Evolutionary conservation across 2,797 vertebrate species (phyloP).

Genomic region (Acanthurus leucopareius): DNA sequence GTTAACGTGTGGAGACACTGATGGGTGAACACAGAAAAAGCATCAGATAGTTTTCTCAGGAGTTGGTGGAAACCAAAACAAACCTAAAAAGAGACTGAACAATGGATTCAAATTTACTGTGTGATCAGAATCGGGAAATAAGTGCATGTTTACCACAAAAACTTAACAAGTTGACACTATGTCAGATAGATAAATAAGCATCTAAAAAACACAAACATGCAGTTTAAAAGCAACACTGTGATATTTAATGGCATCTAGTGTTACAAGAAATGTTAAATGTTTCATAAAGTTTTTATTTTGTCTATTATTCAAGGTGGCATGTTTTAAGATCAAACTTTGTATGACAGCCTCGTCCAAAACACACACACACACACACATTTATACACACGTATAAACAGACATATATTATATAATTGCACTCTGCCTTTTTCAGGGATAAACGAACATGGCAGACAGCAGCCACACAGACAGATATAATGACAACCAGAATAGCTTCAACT

Average conservation of each 20-base stretch:
- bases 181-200: too few species aligned
- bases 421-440: neutral
- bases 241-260: too few species aligned
- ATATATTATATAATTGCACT: neutral
- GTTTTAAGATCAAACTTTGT: neutral
- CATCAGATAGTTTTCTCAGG: neutral
- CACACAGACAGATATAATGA: neutral
- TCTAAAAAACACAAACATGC: too few species aligned
- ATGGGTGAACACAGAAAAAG: neutral
- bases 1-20: neutral
- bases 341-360: neutral
- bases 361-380: neutral
- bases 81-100: neutral
- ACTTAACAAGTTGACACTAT: neutral
- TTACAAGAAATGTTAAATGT: too few species aligned
- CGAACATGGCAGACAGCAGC: conserved; percentile 1
- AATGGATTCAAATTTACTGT: neutral
- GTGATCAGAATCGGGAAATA: neutral
- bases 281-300: neutral
- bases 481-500: neutral
- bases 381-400: too few species aligned
- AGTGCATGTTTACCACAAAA: neutral
- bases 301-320: neutral
- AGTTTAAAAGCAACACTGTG: too few species aligned
- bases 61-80: conserved; percentile 4